Evolutionary conservation across 2,888 invertebrate species (phyloP).

Genomic region (Syritta pipiens): DNA sequence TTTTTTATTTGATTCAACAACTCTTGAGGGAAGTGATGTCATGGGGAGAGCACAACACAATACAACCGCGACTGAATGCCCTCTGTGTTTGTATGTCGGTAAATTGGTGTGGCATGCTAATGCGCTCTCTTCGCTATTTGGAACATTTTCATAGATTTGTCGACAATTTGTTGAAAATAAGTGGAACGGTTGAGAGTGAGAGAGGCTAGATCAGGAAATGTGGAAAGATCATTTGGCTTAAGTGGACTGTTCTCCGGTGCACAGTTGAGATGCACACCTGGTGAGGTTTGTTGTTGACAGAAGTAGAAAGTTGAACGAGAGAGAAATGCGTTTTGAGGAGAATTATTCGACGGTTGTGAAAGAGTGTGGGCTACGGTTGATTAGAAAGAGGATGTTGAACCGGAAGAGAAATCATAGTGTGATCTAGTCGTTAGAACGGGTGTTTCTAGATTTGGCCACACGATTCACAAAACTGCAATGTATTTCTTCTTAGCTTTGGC

Average conservation of each 20-base stretch:
- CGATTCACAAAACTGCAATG: no score
- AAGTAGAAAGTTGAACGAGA: constrained; percentile 47
- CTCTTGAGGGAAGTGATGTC: constrained; percentile 15
- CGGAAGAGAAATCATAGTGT: constrained; percentile 1
- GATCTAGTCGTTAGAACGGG: no score
- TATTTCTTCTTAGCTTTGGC: no score
- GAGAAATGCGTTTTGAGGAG: constrained; percentile 34
- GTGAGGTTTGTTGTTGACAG: constrained; percentile 27
- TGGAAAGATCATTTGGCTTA: constrained; percentile 18
- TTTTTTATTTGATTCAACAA: constrained; percentile 16
- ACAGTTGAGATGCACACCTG: constrained; percentile 43
- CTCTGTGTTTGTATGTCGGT: no score
- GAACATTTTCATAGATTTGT: constrained; percentile 56
- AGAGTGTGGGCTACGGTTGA: neutral
- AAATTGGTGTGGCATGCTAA: constrained; percentile 54
- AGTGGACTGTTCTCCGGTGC: constrained; percentile 14
- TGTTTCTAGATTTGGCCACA: no score
- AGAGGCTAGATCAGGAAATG: constrained; percentile 43
- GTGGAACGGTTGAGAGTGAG: no score
- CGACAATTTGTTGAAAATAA: constrained; percentile 59
- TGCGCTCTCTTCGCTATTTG: constrained; percentile 30
- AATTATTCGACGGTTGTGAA: neutral
- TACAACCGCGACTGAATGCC: no score
- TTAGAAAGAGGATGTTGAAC: neutral
- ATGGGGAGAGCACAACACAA: neutral